phyloP scores from a whole-genome alignment of 2,113 vertebrate genomes.

The Fregetta grallaria region DNA sequence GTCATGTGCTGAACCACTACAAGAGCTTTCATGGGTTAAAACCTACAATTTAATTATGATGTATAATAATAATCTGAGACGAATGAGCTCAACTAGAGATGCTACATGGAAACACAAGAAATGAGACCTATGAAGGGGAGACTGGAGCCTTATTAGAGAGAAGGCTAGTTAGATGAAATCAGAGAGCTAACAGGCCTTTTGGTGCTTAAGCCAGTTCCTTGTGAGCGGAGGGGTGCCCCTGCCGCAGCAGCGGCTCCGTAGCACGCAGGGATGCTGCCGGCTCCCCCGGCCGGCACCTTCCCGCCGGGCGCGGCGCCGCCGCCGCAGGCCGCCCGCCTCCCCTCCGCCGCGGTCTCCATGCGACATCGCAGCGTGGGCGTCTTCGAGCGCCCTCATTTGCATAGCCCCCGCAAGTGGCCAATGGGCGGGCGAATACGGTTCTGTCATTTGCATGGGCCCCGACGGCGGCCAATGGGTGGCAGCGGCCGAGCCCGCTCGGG shows the following conservation, averaged over 20 bases:
- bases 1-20: fast-evolving
- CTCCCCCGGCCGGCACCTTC: background rate
- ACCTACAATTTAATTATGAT: background rate
- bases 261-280: fast-evolving
- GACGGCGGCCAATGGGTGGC: slow-evolving; percentile 60
- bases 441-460: slow-evolving; percentile 52
- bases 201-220: fast-evolving
- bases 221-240: fast-evolving
- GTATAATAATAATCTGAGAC: too few species aligned
- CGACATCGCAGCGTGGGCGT: slow-evolving; percentile 49
- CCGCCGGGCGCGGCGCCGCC: too few species aligned
- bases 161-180: fast-evolving
- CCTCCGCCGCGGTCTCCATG: background rate
- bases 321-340: background rate
- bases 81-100: background rate
- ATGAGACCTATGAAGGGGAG: background rate
- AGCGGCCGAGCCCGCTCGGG: background rate
- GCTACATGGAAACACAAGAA: background rate
- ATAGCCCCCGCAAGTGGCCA: background rate
- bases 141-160: background rate
- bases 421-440: background rate
- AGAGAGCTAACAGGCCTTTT: fast-evolving
- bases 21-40: background rate
- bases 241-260: background rate
- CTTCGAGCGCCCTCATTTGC: background rate